These are phyloP conservation scores for Celastrina argiolus DNA, from an alignment of 2,888 invertebrate species.

Conservation along the genomic window DNA sequence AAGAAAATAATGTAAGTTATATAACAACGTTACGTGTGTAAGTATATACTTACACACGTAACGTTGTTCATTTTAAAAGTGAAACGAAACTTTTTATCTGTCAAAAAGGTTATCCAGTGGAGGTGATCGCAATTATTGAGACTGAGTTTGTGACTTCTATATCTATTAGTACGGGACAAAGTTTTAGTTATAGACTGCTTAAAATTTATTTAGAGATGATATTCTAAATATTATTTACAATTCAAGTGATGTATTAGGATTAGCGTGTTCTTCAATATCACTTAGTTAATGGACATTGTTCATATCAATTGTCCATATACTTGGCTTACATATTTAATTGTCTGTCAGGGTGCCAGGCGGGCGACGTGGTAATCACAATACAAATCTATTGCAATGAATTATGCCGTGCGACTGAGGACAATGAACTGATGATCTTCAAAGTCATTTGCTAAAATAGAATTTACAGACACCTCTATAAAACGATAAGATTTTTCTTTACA, in stretches of 20 bases:
- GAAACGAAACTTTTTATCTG: too few species aligned
- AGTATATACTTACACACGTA: too few species aligned
- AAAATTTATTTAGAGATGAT: background rate
- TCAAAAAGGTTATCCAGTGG: too few species aligned
- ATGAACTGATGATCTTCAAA: constrained; percentile 19
- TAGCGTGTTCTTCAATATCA: constrained; percentile 16
- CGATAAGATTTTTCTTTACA: constrained; percentile 1
- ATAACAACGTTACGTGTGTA: too few species aligned
- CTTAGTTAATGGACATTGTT: constrained; percentile 21
- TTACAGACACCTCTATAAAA: constrained; percentile 3
- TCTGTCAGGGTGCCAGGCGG: constrained; percentile 18
- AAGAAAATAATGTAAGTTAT: too few species aligned
- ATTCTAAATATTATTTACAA: background rate
- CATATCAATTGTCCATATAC: constrained; percentile 15
- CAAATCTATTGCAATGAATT: constrained; percentile 20
- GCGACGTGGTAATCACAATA: constrained; percentile 19
- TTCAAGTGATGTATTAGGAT: background rate
- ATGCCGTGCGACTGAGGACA: constrained; percentile 6
- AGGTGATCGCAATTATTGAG: too few species aligned
- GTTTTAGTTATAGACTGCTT: background rate
- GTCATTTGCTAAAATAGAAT: constrained; percentile 11
- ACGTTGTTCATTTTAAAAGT: too few species aligned
- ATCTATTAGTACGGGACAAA: too few species aligned
- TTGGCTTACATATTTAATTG: constrained; percentile 20
- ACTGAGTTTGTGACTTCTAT: too few species aligned